A percentile compares a stretch with the other conserved stretches of the same genome.
phyloP scores from a whole-genome alignment of 1,140 invertebrate genomes.

The Teleogryllus occipitalis region DNA sequence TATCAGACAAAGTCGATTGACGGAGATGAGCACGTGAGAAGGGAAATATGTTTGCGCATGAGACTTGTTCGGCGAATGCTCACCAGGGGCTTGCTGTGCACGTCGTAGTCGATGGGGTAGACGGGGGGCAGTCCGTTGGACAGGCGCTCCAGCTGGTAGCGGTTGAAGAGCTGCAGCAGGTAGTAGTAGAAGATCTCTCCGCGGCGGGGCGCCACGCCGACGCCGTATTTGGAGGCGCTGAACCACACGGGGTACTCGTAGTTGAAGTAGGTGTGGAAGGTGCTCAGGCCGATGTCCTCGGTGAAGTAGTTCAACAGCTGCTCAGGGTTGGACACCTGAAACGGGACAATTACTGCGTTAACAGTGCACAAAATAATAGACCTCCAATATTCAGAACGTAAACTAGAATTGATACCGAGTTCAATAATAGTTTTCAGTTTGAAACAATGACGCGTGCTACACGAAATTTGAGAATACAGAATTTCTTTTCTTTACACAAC shows the following conservation, averaged over 20 bases:
- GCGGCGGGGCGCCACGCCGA: conserved; percentile 41
- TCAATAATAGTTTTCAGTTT: no score
- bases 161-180: conserved; percentile 51
- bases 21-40: no score
- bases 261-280: conserved; percentile 56
- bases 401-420: no score
- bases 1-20: no score
- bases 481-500: no score
- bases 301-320: conserved; percentile 61
- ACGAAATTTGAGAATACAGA: no score
- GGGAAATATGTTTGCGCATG: no score
- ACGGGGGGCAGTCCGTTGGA: conserved; percentile 53
- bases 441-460: no score
- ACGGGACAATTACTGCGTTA: conserved; percentile 15
- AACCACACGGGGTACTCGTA: conserved; percentile 55
- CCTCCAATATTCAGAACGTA: no score
- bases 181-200: conserved; percentile 53
- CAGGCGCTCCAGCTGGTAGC: conserved; percentile 60
- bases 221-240: conserved; percentile 40
- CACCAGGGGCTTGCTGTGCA: conserved; percentile 18
- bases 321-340: conserved; percentile 37
- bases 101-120: conserved; percentile 44
- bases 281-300: conserved; percentile 61
- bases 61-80: no score
- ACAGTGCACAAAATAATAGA: no score